Percentiles rank a stretch among this genome's conserved stretches.
Conservation (phyloP, 2,888 invertebrate genomes). For the Oscheius myriophilus region DNA sequence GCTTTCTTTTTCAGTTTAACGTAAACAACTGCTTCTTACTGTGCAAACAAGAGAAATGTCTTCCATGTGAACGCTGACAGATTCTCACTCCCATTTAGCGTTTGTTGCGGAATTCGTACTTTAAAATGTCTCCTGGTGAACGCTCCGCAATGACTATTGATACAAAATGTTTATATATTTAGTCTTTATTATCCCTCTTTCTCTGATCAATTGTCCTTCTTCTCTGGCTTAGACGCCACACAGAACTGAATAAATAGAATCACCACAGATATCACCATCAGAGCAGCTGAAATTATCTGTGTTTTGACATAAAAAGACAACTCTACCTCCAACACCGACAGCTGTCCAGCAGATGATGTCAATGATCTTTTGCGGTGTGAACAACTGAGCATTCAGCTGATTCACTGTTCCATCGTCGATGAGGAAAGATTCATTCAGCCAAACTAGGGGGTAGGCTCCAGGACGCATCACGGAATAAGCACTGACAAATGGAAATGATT, state of each 20-base stretch:
- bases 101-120: too few species aligned
- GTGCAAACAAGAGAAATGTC: too few species aligned
- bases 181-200: constrained; percentile 3
- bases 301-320: background rate
- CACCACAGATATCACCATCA: constrained; percentile 19
- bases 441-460: constrained; percentile 61
- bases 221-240: constrained; percentile 17
- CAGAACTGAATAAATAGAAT: constrained; percentile 30
- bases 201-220: constrained; percentile 21
- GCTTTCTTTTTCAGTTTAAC: too few species aligned
- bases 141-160: too few species aligned
- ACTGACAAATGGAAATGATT: constrained; percentile 6
- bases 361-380: constrained; percentile 44
- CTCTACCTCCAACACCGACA: constrained; percentile 53
- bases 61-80: too few species aligned
- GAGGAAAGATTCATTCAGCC: constrained; percentile 55
- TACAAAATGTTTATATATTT: too few species aligned
- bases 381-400: constrained; percentile 44
- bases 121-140: too few species aligned
- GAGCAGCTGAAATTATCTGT: constrained; percentile 25
- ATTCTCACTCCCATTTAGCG: too few species aligned
- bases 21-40: too few species aligned
- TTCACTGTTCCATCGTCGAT: constrained; percentile 51
- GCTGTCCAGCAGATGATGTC: constrained; percentile 51
- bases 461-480: constrained; percentile 51